Conservation (phyloP, 2,113 vertebrate species). For the Cervus canadensis region DNA sequence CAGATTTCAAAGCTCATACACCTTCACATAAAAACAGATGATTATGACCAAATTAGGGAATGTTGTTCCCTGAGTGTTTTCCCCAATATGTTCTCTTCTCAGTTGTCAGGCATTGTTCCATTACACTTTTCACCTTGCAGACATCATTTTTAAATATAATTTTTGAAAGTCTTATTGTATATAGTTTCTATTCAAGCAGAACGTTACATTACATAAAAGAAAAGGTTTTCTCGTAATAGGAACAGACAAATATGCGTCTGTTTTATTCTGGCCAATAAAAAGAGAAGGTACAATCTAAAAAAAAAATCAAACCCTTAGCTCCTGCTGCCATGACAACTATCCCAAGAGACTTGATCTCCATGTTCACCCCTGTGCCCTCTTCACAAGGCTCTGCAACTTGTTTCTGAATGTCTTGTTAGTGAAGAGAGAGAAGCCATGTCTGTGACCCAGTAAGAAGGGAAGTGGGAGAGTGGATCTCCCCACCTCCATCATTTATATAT, state of each 20-base stretch:
- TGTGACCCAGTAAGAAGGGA: background rate
- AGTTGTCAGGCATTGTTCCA: conserved; percentile 53
- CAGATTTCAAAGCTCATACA: conserved; percentile 68
- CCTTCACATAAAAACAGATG: conserved; percentile 67
- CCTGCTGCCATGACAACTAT: conserved; percentile 78
- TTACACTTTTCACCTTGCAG: conserved; percentile 45
- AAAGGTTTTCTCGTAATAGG: conserved; percentile 54
- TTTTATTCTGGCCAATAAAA: conserved; percentile 71
- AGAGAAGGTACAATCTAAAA: conserved; percentile 66
- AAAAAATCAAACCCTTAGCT: conserved; percentile 60
- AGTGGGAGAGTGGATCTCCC: background rate
- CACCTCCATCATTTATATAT: background rate
- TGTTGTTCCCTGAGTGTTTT: conserved; percentile 50
- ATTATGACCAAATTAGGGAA: conserved; percentile 71
- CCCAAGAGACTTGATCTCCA: conserved; percentile 61
- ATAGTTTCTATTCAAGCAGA: conserved; percentile 40
- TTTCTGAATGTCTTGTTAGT: conserved; percentile 39
- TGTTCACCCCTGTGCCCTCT: conserved; percentile 58
- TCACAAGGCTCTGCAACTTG: conserved; percentile 35
- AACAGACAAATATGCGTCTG: conserved; percentile 56
- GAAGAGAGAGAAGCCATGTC: background rate
- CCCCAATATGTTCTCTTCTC: conserved; percentile 50
- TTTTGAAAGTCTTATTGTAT: conserved; percentile 64
- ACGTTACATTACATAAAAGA: conserved; percentile 36
- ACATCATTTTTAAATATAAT: conserved; percentile 49